Evolutionary conservation across 1,140 invertebrate species (phyloP).

Genomic region (Drosophila ohnishii): DNA sequence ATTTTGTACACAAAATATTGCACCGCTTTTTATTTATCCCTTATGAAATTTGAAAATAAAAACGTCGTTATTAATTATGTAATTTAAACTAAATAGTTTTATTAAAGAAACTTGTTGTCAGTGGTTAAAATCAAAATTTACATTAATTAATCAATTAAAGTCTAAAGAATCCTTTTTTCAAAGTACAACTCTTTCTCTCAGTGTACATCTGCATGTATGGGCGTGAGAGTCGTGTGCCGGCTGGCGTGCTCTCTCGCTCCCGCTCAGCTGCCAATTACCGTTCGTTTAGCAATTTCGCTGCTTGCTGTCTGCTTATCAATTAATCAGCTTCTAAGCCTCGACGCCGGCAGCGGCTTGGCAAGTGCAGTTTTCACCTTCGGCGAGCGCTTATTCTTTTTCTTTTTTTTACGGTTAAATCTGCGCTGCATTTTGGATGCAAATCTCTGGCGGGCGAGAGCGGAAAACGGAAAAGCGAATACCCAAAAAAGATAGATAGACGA

Average conservation of each 20-base stretch:
- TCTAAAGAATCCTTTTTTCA: not conserved
- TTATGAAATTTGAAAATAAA: not conserved
- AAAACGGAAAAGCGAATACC: conserved; percentile 32
- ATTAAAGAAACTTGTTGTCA: no score
- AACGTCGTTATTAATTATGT: no score
- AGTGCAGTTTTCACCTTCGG: conserved; percentile 56
- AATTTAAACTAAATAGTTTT: no score
- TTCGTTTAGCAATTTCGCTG: conserved; percentile 48
- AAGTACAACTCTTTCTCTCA: not conserved
- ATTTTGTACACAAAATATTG: not conserved
- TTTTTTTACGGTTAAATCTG: conserved; percentile 38
- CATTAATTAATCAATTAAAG: not conserved
- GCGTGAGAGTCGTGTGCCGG: conserved; percentile 8
- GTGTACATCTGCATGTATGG: conserved; percentile 7
- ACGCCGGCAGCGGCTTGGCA: conserved; percentile 18
- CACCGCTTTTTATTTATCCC: not conserved
- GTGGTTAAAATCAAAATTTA: no score
- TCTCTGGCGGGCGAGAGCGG: conserved; percentile 28
- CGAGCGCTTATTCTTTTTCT: not conserved
- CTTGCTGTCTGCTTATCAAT: conserved; percentile 55
- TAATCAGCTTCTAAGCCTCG: conserved; percentile 49
- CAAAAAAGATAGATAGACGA: conserved; percentile 28
- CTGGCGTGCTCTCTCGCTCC: conserved; percentile 1
- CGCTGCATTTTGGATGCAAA: conserved; percentile 43
- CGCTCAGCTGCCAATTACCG: conserved; percentile 32